Percentiles rank a stretch among this genome's conserved stretches.
Conservation (phyloP, 2,797 vertebrate genomes). For the Syngnathus rostellatus region DNA sequence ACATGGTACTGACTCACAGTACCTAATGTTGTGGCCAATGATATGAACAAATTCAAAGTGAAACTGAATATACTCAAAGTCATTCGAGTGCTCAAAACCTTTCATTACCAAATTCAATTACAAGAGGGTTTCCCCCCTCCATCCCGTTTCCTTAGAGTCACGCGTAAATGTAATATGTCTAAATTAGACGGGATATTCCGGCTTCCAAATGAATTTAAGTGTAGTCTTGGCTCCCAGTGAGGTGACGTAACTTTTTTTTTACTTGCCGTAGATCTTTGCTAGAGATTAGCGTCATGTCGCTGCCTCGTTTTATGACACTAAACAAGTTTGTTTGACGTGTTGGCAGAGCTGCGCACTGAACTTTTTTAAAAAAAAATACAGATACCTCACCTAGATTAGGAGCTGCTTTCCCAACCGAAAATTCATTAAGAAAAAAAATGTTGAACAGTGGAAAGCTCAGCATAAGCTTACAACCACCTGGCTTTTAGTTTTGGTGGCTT, state of each 20-base stretch:
- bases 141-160: constrained; percentile 46
- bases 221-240: constrained; percentile 47
- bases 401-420: neutral
- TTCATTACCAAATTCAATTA: constrained; percentile 41
- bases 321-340: constrained; percentile 42
- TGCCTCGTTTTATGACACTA: constrained; percentile 33
- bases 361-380: neutral
- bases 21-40: constrained; percentile 1
- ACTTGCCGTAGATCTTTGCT: constrained; percentile 45
- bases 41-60: constrained; percentile 29
- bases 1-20: neutral
- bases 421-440: neutral
- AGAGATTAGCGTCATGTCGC: constrained; percentile 45
- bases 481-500: neutral
- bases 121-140: constrained; percentile 32
- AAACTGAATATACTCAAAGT: neutral
- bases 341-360: constrained; percentile 5
- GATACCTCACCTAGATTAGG: neutral
- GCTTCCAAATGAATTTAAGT: constrained; percentile 55
- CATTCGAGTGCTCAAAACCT: neutral
- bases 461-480: neutral
- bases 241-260: constrained; percentile 39
- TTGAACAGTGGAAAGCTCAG: neutral
- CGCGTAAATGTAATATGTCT: constrained; percentile 61
- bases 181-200: constrained; percentile 55